These are phyloP conservation scores for Centropyge bicolor DNA, from an alignment of 2,797 vertebrate genomes.

Conservation along the genomic window DNA sequence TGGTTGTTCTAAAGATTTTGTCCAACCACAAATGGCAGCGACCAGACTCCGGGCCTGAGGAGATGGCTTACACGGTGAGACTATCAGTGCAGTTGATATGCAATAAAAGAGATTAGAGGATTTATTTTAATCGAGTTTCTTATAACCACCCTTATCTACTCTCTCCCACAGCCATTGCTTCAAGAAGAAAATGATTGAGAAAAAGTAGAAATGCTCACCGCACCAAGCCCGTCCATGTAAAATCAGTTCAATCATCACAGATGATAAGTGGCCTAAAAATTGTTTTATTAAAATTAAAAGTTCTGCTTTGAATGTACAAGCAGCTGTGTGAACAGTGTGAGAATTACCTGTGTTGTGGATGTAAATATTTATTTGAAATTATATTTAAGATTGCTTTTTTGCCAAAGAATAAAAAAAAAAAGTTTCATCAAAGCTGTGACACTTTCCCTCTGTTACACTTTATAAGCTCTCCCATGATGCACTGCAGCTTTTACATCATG, in stretches of 20 bases:
- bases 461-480: neutral
- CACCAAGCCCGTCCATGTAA: neutral
- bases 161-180: conserved; percentile 76
- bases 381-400: conserved; percentile 50
- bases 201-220: neutral
- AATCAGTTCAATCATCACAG: neutral
- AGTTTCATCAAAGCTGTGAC: neutral
- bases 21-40: conserved; percentile 89
- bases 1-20: conserved; percentile 89
- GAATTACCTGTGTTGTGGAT: conserved; percentile 14
- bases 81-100: neutral
- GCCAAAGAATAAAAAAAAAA: conserved; percentile 29
- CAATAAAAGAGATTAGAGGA: neutral
- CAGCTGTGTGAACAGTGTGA: neutral
- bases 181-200: conserved; percentile 78
- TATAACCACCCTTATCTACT: conserved; percentile 7
- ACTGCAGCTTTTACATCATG: neutral
- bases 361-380: conserved; percentile 59
- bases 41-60: conserved; percentile 78
- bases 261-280: conserved; percentile 1
- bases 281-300: neutral
- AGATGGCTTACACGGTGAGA: conserved; percentile 79
- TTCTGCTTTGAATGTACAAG: conserved; percentile 30
- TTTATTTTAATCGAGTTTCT: neutral
- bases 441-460: neutral